phyloP scores from a whole-genome alignment of 92 coral and sea anemone genomes.

The Phenganax marumi region DNA sequence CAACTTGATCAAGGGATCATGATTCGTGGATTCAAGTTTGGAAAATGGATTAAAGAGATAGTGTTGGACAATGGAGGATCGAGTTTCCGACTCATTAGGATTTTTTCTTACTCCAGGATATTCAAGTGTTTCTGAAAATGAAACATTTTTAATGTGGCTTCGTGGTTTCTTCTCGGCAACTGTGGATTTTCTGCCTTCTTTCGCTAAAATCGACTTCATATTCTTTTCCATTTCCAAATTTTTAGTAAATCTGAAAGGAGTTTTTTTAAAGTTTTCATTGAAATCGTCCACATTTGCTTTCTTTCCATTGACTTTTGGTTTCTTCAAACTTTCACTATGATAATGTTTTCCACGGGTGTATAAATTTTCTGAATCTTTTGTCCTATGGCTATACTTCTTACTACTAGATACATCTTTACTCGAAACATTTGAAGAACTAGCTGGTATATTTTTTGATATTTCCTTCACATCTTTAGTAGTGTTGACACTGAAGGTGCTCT shows the following conservation, averaged over 20 bases:
- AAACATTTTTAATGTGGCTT: not conserved
- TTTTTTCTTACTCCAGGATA: not conserved
- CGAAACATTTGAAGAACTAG: not conserved
- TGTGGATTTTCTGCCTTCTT: not conserved
- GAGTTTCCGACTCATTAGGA: not conserved
- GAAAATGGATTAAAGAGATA: not conserved
- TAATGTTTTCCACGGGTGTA: not conserved
- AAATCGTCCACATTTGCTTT: not conserved
- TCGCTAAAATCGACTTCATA: not conserved
- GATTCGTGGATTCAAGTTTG: not conserved
- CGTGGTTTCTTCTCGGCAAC: too few species aligned
- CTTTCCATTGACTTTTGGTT: not conserved
- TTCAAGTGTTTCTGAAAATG: not conserved
- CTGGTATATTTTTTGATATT: constrained; percentile 1
- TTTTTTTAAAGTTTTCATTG: not conserved
- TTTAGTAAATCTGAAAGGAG: not conserved
- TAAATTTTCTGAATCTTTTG: not conserved
- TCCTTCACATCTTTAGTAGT: constrained; percentile 18
- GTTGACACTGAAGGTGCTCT: not conserved
- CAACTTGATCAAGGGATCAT: not conserved
- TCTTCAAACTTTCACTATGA: not conserved
- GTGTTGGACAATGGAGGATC: not conserved
- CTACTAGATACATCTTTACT: not conserved
- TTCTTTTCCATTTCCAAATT: not conserved
- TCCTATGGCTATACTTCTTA: not conserved